Percentiles rank a stretch among this genome's conserved stretches.
These are phyloP conservation scores for Myotis planiceps DNA, from an alignment of 2,797 vertebrate genomes.

Conservation along the genomic window DNA sequence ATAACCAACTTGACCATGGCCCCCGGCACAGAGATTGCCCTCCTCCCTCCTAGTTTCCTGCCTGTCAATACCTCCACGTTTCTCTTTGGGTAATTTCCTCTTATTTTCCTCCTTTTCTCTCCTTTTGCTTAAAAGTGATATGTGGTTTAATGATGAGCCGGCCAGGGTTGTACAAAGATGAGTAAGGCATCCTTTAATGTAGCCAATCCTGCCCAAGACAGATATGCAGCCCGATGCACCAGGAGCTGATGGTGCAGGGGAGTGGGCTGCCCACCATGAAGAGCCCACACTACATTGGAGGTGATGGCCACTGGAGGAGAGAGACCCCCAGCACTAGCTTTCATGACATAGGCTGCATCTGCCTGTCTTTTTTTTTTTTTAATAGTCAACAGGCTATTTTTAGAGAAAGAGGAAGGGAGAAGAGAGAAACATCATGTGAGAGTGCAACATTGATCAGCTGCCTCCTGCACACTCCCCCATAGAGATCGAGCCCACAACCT, in stretches of 20 bases:
- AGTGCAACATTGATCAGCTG: too few relatives aligned
- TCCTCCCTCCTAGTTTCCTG: neutral
- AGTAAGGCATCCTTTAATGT: constrained; percentile 50
- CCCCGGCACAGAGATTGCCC: neutral
- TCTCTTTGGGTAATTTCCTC: neutral
- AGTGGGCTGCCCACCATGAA: rapidly evolving
- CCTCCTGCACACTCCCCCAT: too few relatives aligned
- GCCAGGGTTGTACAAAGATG: constrained; percentile 52
- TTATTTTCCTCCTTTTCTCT: constrained; percentile 19
- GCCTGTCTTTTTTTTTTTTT: neutral
- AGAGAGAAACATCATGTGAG: too few relatives aligned
- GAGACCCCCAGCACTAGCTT: neutral
- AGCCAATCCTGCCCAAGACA: constrained; percentile 28
- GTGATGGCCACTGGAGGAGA: neutral
- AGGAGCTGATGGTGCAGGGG: neutral
- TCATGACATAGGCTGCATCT: neutral
- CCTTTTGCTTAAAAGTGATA: constrained; percentile 43
- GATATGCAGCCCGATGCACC: neutral
- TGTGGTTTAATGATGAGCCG: constrained; percentile 66
- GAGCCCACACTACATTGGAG: neutral
- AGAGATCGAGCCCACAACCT: too few relatives aligned
- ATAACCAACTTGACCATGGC: neutral
- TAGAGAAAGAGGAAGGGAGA: too few relatives aligned
- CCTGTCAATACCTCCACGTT: neutral
- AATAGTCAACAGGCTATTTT: too few relatives aligned